Evolutionary conservation across 1,140 invertebrate species (phyloP).

Genomic region (Procambarus virginalis): DNA sequence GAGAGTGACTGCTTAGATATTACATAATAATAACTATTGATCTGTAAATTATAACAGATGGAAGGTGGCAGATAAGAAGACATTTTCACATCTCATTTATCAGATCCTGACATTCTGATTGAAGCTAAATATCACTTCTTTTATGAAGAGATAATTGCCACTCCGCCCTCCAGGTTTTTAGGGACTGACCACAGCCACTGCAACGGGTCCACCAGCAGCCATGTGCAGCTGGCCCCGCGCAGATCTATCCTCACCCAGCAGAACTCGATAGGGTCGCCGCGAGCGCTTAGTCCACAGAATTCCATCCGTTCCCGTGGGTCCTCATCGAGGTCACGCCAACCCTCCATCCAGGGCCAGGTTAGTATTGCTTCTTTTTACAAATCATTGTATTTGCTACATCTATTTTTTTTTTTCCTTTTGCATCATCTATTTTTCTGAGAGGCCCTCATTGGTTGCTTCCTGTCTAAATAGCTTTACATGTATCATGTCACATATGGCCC

Average conservation of each 20-base stretch:
- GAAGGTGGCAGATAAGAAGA: conserved; percentile 6
- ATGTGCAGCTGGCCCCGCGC: conserved; percentile 60
- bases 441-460: too few species aligned
- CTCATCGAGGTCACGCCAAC: conserved; percentile 72
- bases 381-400: too few species aligned
- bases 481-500: too few species aligned
- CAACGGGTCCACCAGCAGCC: conserved; percentile 77
- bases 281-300: conserved; percentile 81
- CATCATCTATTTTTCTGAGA: too few species aligned
- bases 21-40: background rate
- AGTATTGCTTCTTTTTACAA: background rate
- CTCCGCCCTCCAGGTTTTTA: conserved; percentile 74
- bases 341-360: conserved; percentile 67
- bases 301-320: conserved; percentile 77
- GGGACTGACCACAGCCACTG: conserved; percentile 80
- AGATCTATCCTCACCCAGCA: conserved; percentile 74
- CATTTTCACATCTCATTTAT: conserved; percentile 22
- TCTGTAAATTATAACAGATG: background rate
- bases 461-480: too few species aligned
- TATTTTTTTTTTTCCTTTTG: too few species aligned
- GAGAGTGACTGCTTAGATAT: background rate
- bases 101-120: background rate
- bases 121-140: conserved; percentile 16
- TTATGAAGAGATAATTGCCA: conserved; percentile 34
- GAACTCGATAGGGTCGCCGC: conserved; percentile 73